Evolutionary conservation across 2,797 vertebrate genomes (phyloP), one percentile per base, ranked within the genome.

Genomic region (Pseudomugil tenellus): DNA sequence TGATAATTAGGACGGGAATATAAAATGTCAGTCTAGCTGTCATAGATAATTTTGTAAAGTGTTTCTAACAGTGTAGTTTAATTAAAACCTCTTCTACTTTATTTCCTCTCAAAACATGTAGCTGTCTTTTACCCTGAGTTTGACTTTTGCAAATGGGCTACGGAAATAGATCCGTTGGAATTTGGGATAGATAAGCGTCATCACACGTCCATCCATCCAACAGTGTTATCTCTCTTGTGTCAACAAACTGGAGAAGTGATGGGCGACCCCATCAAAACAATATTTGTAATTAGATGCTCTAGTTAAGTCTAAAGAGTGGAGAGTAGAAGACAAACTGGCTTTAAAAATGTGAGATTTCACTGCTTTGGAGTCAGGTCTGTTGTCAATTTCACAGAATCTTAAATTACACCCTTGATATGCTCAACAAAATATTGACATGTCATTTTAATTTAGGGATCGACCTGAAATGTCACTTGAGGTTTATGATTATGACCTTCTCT

Each of bases 141-240:
- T 54, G 76, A 73, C 23, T 74, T 63, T 71, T 69, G 16, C 70
- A 58, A 66, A 72, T 65, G 31, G 64, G 62, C 80, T 67, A 67
- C 70, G 67, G 62, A 56, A 78, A 83, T 70, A 75, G 70, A 56
- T 25, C 17, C 74, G 48, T 69, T 70, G 85, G 87, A 87, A 90
- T 89, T 70, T 49, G 63, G 72, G 71, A 67, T 57, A 83, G 89
- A 90, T 89, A 84, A 86, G 76, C 58, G 52, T 76, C 79, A 83
- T 87, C 80, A 61, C 76, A 67, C 46, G 64, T 70, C 59, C 78
- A 86, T 90, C 79, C 76, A 67, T 85, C 67, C 61, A 55, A 79
- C 48, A 55, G 62, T 62, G 72, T 87, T 87, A 87, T 91, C 89
- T 76, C 67, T 55, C 29, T 81, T 41, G 58, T 2, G 70, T 77